Evolutionary conservation across 2,113 vertebrate species (phyloP), one percentile per base, ranked within the genome.

Genomic region (Campylorhamphus procurvoides): DNA sequence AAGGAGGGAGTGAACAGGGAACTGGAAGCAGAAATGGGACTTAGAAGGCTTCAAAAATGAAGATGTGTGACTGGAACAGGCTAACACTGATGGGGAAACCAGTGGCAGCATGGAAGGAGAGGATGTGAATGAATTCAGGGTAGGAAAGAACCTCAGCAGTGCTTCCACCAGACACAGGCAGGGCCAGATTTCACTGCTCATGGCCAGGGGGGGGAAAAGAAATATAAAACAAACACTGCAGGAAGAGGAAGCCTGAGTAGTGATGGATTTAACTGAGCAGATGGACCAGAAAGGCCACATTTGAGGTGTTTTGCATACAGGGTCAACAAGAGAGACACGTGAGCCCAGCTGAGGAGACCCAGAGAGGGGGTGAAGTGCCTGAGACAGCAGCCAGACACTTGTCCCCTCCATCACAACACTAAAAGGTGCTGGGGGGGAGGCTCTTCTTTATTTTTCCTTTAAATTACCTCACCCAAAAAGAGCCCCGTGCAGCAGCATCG

Each of bases 41-140:
- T 31, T 0, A 2, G 3, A 16, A 40, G 52, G 42, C 29, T 67
- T n/a, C 25, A 31, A 19, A 66, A 60, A 28, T 0, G 1, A 50
- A 71, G 73, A 33, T 0, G 11, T 3, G 53, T 3, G 18, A 62
- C 46, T 77, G 50, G 24, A 10, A 24, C 0, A 1, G 58, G 82
- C 3, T 29, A n/a, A n/a, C 31, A 25, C 4, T 14, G 47, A 35
- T 20, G 56, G 55, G 37, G 47, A 67, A 71, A n/a, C 4, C 47
- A 46, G 68, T 2, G 27, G 37, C 23, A 46, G 42, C 9, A 74
- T 9, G 17, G 12, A 81, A 87, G 31, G 40, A 68, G 59, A 46
- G n/a, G 35, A 79, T 15, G 66, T 20, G 55, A 49, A 44, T 18
- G 50, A 49, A 44, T 44, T 19, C 5, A 0, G 1, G 31, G 49